Conservation (phyloP, 2,113 vertebrate species). For the Proteles cristata region DNA sequence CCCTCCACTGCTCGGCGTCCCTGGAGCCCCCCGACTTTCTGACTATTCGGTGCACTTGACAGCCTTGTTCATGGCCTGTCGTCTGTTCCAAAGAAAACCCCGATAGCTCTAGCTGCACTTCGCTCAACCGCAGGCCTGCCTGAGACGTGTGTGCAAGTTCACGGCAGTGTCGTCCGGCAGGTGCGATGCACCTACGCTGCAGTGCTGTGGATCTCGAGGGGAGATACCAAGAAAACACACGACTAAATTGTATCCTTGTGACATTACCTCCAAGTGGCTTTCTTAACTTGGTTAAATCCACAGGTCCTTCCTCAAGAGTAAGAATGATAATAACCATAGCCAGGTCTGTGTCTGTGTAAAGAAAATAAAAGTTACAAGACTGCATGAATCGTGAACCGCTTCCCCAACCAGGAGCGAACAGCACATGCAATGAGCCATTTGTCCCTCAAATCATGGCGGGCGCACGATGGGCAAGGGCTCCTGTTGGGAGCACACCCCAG, state of each 20-base stretch:
- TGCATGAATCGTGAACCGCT: fast-evolving
- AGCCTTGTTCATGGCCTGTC: background rate
- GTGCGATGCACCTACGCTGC: fast-evolving
- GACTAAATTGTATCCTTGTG: fast-evolving
- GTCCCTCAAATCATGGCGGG: fast-evolving
- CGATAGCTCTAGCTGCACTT: fast-evolving
- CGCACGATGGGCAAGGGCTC: fast-evolving
- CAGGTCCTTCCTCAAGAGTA: background rate
- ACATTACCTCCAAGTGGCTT: fast-evolving
- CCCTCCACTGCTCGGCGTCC: fast-evolving
- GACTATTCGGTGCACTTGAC: fast-evolving
- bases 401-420: fast-evolving
- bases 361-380: background rate
- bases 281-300: too few species aligned
- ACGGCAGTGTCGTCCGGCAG: fast-evolving
- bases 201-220: too few species aligned
- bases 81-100: background rate
- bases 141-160: fast-evolving
- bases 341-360: fast-evolving
- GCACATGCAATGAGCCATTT: fast-evolving
- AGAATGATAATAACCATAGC: background rate
- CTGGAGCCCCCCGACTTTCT: background rate
- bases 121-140: fast-evolving
- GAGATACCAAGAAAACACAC: background rate
- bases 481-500: fast-evolving